These are phyloP conservation scores for Drosophila tropicalis DNA, from an alignment of 1,140 invertebrate species.

Conservation along the genomic window DNA sequence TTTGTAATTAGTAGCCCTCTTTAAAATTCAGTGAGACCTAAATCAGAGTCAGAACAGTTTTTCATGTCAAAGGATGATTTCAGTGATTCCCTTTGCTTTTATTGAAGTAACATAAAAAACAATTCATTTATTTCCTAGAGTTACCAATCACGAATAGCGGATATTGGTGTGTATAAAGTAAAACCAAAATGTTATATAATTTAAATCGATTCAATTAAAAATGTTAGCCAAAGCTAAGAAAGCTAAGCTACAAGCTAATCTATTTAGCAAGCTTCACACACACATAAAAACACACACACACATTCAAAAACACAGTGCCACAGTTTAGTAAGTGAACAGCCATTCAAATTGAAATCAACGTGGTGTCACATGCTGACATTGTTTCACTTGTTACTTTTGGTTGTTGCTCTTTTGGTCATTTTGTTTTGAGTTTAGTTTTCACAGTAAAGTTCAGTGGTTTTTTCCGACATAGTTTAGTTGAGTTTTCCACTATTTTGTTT, in stretches of 20 bases:
- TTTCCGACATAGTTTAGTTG: constrained; percentile 48
- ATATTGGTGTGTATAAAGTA: too few species aligned
- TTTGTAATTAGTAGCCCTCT: too few species aligned
- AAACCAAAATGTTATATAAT: too few species aligned
- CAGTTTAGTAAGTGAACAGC: constrained; percentile 23
- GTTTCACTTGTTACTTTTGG: constrained; percentile 45
- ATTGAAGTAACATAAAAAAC: too few species aligned
- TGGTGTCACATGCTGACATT: constrained; percentile 78
- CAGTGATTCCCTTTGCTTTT: too few species aligned
- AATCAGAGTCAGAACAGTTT: too few species aligned
- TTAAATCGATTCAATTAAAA: too few species aligned
- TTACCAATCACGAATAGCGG: too few species aligned
- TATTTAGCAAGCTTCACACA: constrained; percentile 45
- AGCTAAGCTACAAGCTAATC: constrained; percentile 46
- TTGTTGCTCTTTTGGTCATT: constrained; percentile 30
- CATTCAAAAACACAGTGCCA: background rate
- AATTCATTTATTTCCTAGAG: too few species aligned
- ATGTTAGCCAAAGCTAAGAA: too few species aligned
- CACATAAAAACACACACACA: background rate
- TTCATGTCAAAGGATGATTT: too few species aligned
- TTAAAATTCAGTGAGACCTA: too few species aligned
- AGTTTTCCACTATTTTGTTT: constrained; percentile 23
- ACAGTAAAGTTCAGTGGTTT: constrained; percentile 53
- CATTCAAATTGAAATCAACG: constrained; percentile 78
- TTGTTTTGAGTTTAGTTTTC: constrained; percentile 27